These are phyloP conservation scores for Porphyrio hochstetteri DNA, from an alignment of 2,113 vertebrate genomes.

Conservation along the genomic window DNA sequence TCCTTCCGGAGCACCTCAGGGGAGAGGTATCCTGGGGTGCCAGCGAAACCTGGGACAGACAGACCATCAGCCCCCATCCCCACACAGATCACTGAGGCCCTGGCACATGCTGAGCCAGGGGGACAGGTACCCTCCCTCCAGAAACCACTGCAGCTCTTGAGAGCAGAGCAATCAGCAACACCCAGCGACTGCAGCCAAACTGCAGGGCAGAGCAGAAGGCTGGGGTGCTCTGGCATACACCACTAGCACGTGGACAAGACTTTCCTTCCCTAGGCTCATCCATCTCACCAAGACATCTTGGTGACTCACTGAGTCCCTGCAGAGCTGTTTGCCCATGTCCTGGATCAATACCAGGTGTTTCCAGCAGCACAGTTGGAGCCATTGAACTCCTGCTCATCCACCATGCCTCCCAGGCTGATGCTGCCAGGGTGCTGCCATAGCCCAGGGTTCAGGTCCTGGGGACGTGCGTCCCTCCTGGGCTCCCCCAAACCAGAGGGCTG, in stretches of 20 bases:
- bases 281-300: background rate
- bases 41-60: constrained; percentile 79
- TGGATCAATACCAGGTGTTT: background rate
- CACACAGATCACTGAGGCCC: background rate
- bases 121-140: background rate
- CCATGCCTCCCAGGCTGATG: background rate
- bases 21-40: constrained; percentile 84
- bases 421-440: background rate
- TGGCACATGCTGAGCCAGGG: accelerated
- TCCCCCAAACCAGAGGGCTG: too few relatives aligned
- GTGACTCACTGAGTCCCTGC: background rate
- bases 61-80: background rate
- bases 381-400: background rate
- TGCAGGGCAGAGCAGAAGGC: background rate
- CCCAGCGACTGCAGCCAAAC: background rate
- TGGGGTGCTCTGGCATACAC: background rate
- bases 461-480: too few relatives aligned
- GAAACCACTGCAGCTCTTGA: background rate
- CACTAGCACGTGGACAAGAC: background rate
- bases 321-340: background rate
- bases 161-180: background rate
- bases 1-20: constrained; percentile 95
- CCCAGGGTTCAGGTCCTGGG: background rate
- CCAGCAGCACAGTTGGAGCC: background rate
- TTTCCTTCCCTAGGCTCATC: background rate